Percentiles rank a stretch among this genome's conserved stretches.
phyloP scores from a whole-genome alignment of 2,888 invertebrate species.

The Leptopterna dolabrata region DNA sequence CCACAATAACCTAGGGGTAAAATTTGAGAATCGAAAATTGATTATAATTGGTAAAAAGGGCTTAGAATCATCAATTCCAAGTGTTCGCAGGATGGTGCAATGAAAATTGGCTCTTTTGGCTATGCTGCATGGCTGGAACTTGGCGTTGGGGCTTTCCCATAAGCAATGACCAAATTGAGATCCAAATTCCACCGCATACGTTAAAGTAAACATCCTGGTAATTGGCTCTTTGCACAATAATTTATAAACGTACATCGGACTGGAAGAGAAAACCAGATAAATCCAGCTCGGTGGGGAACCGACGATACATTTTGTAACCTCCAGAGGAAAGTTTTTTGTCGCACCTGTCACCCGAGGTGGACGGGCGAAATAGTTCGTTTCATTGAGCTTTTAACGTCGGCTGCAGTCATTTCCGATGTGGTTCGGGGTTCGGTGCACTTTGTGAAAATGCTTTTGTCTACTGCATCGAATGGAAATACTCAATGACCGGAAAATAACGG shows the following conservation, averaged over 20 bases:
- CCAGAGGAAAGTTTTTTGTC: not conserved
- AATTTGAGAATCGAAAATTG: no score
- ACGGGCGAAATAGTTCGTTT: not conserved
- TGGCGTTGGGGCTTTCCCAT: no score
- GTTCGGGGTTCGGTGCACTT: slow-evolving; percentile 14
- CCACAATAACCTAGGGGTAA: no score
- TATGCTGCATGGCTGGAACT: no score
- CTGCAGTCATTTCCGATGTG: slow-evolving; percentile 28
- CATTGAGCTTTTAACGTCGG: not conserved
- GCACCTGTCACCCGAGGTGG: not conserved
- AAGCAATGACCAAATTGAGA: no score
- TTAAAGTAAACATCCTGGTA: not conserved
- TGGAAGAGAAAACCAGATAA: not conserved
- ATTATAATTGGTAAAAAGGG: no score
- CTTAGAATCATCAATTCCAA: no score
- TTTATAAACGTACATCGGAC: not conserved
- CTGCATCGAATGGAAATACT: not conserved
- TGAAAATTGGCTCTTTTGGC: no score
- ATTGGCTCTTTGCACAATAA: not conserved
- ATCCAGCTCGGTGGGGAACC: not conserved
- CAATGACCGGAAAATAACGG: slow-evolving; percentile 30
- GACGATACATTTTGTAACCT: not conserved
- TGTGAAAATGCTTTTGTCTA: slow-evolving; percentile 30
- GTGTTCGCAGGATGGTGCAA: no score
- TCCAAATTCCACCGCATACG: no score